Evolutionary conservation across 2,113 vertebrate genomes (phyloP), one percentile per base, ranked within the genome.

Genomic region (Zingel zingel): DNA sequence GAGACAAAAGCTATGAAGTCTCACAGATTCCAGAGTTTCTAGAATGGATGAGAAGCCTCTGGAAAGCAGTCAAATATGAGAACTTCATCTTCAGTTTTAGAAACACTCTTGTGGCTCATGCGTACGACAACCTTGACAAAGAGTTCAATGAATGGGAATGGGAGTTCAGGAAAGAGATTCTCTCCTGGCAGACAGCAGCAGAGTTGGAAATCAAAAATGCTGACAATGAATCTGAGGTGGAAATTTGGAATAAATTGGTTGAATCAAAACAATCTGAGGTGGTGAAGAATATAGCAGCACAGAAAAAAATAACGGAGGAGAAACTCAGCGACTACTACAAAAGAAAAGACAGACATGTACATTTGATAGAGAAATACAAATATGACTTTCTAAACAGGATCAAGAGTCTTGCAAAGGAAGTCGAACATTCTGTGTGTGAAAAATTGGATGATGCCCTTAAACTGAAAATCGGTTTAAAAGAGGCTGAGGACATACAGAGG

Each of bases 21-120:
- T 57, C 64, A 27, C 7, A 79, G 27, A 88, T 91, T 12, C 72
- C 83, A 39, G 78, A 89, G 10, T 93, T 95, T 87, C 47, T 93
- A 0, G 1, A 86, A 56, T 91, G 90, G 92, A 85, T 88, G 39
- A 85, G 0, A 10, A 89, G 83, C 67, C 86, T 95, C 15, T 95
- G 94, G 93, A 81, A 62, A 43, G 66, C 94, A 27, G 94, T 95
- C 0, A 94, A 94, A 77, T 87, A 78, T 78, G 93, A 95, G 62
- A 94, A 95, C 58, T 94, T 93, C 72, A 93, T 92, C 48, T 94
- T 94, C 27, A 94, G 88, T 57, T 94, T 92, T 66, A 90, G 84
- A 77, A 93, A 94, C 80, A 86, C 25, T 19, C 79, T 93, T 30
- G 92, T 92, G 63, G 88, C 89, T 43, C 54, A 91, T 14, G 81